phyloP scores from a whole-genome alignment of 2,797 vertebrate species.

The Microchirus variegatus region DNA sequence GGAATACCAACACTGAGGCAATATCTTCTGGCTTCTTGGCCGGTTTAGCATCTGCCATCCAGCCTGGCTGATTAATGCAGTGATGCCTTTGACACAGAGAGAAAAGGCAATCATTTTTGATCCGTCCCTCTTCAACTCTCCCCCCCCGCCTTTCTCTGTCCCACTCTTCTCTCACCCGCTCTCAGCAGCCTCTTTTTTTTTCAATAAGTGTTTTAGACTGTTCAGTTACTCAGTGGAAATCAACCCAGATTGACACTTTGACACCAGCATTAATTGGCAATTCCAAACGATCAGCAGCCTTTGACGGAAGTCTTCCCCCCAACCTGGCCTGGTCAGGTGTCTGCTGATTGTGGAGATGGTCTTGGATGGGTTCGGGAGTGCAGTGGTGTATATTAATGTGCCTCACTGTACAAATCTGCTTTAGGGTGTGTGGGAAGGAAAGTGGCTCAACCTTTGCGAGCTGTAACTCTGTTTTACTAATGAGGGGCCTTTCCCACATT shows the following conservation, averaged over 20 bases:
- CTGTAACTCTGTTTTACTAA: slow-evolving; percentile 29
- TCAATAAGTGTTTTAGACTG: slow-evolving; percentile 69
- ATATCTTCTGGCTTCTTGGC: slow-evolving; percentile 26
- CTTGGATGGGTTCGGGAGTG: slow-evolving; percentile 12
- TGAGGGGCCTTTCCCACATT: slow-evolving; percentile 47
- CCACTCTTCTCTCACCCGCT: slow-evolving; percentile 12
- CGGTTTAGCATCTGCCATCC: slow-evolving; percentile 38
- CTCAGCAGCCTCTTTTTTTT: slow-evolving; percentile 33
- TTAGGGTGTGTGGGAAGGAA: slow-evolving; percentile 39
- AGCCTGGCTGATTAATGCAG: slow-evolving; percentile 69
- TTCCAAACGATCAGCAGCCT: slow-evolving; percentile 63
- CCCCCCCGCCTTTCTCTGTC: slow-evolving; percentile 7
- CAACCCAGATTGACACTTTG: slow-evolving; percentile 78
- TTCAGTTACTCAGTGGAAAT: slow-evolving; percentile 73
- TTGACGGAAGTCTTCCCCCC: slow-evolving; percentile 46
- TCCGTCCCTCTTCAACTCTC: slow-evolving; percentile 32
- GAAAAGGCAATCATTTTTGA: slow-evolving; percentile 66
- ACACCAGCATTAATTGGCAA: slow-evolving; percentile 78
- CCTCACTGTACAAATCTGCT: slow-evolving; percentile 35
- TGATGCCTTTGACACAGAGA: slow-evolving; percentile 65
- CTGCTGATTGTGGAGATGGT: slow-evolving; percentile 23
- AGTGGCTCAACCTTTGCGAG: slow-evolving; percentile 30
- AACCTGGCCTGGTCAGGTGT: slow-evolving; percentile 35
- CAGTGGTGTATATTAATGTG: slow-evolving; percentile 28
- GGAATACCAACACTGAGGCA: slow-evolving; percentile 44